Evolutionary conservation across 2,888 invertebrate genomes (phyloP), one percentile per base, ranked within the genome.

Genomic region (Phyto melanocephala): DNA sequence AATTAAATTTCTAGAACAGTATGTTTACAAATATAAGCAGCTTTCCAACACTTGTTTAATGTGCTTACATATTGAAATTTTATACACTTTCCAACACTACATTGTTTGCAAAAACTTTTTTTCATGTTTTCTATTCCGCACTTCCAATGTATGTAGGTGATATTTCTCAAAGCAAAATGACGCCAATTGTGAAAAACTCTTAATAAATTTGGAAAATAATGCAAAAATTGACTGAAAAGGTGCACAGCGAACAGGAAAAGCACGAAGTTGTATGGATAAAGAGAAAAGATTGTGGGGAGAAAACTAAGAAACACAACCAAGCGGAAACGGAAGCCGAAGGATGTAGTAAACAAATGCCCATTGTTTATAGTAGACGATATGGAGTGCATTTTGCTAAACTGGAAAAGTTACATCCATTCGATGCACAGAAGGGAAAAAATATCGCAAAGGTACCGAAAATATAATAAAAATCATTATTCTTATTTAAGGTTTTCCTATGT

Each of bases 361-460:
- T 98, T 77, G 93, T 97, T 1, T 97, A 96, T 89, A 92, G 94
- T 83, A 92, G 93, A 15, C 93, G 94, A 72, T 97, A 97, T 90
- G 95, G 96, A 89, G 96, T 98, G 37, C 93, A 93, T 35, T 95
- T 97, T 90, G 92, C 93, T 87, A 96, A 97, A 11, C 91, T 98
- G 78, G 96, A 98, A 90, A 96, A 94, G 89, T 92, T 96, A 11
- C 97, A 98, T 92, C 94, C 97, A 0, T 97, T 98, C 90, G 97
- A 98, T 92, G 94, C 97, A 0, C 93, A 94, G 84, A 98, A 98
- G 92, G 97, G 97, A 95, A 94, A 94, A 81, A 94, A 95, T 88
- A 94, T 97, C 85, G 93, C 94, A 86, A 92, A 93, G 92, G 95
- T 95, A 90, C 6, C 6, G 6, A 28, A 28, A 3, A 28, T 28